Base-by-base conservation (phyloP, 2,888 invertebrate genomes). In the Acronicta psi region DNA sequence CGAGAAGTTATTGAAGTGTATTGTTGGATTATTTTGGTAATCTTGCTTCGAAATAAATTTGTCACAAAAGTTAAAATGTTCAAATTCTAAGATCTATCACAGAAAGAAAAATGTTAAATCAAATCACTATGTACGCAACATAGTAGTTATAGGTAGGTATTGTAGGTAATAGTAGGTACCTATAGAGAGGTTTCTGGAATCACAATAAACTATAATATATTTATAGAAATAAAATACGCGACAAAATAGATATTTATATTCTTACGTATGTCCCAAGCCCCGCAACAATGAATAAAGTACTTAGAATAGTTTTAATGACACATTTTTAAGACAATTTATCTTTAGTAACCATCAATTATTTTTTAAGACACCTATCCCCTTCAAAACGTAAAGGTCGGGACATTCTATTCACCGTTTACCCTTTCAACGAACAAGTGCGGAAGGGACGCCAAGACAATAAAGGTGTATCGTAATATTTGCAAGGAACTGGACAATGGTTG, bases 401-500 rank as follows among this genome's bases (percentile, higher is more conserved):
- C 73, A 69, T 44, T 59, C 43, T 57, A 41, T 67, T 67, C 58
- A 54, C 36, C 2, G 0, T n/a, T 46, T 42, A 63, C 59, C 70
- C 69, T 51, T 69, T 47, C 17, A 50, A 29, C 37, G 40, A 71
- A 77, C 75, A 76, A 72, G 75, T 76, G 75, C 45, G 61, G 46
- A 55, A 61, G 57, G 63, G 67, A 55, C 58, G 45, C 59, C 74
- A 38, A 51, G 18, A 79, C 79, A 82, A 81, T 78, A 73, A 74
- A 78, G 73, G 73, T 69, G 75, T 71, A 74, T 74, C 54, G 66
- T 47, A 59, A 60, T 69, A 75, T 77, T 75, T 69, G 73, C 74
- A 75, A 69, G 68, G 50, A 51, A 84, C 80, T 89, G 90, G 90
- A 86, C 88, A 88, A 83, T 79, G 78, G 82, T 92, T 92, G 90